Percentiles rank a stretch among this genome's conserved stretches.
phyloP scores from a whole-genome alignment of 1,140 invertebrate species.

The Heterodera carotae region DNA sequence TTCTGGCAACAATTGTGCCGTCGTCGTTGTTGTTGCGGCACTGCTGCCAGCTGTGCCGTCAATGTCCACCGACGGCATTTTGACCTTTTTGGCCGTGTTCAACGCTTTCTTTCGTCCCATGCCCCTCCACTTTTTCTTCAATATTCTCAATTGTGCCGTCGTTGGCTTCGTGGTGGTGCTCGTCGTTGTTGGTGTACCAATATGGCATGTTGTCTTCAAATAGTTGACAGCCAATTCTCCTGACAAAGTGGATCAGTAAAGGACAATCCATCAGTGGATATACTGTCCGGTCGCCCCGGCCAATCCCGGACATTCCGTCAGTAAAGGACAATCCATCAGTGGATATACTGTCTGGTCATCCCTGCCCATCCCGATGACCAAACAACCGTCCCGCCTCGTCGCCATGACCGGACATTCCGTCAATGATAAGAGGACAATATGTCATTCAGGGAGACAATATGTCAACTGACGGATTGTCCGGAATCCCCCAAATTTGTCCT shows the following conservation, averaged over 20 bases:
- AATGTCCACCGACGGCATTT: background rate
- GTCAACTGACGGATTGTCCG: background rate
- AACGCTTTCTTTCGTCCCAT: background rate
- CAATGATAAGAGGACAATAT: too few species aligned
- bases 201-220: constrained; percentile 28
- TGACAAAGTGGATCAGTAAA: too few species aligned
- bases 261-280: too few species aligned
- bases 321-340: too few species aligned
- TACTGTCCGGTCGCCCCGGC: too few species aligned
- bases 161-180: background rate
- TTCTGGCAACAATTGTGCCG: background rate
- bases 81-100: too few species aligned
- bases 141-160: background rate
- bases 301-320: too few species aligned
- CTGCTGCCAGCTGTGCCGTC: too few species aligned
- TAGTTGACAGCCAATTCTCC: constrained; percentile 43
- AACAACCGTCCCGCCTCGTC: too few species aligned
- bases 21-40: background rate
- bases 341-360: too few species aligned
- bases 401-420: too few species aligned
- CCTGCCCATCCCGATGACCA: too few species aligned
- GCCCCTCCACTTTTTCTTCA: background rate
- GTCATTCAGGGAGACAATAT: background rate
- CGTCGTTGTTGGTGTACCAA: background rate
- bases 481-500: constrained; percentile 4